Conservation (phyloP, 2,113 vertebrate species). For the Stictonetta naevosa region DNA sequence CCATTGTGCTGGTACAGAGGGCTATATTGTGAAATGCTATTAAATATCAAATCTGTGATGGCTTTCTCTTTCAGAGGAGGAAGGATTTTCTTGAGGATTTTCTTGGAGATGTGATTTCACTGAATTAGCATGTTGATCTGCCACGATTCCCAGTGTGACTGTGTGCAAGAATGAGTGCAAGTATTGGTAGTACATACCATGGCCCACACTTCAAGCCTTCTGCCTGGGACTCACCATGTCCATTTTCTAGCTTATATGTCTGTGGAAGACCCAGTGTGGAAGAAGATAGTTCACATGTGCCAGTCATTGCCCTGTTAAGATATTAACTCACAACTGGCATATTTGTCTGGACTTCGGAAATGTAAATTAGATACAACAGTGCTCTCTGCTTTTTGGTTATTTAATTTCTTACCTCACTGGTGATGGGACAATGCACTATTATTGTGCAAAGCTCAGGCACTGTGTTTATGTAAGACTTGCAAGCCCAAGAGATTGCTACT, state of each 20-base stretch:
- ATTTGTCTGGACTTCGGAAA: not conserved
- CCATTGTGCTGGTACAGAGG: not conserved
- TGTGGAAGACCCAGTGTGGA: not conserved
- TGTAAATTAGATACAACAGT: not conserved
- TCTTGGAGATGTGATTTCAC: not conserved
- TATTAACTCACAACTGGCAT: not conserved
- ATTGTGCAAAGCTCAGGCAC: not conserved
- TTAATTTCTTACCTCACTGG: not conserved
- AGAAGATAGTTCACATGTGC: not conserved
- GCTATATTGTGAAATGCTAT: not conserved
- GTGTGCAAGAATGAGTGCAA: not conserved
- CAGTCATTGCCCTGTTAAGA: not conserved
- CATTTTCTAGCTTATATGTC: not conserved
- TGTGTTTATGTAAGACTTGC: not conserved
- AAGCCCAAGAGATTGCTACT: not conserved
- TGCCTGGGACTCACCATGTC: not conserved
- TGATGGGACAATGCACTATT: not conserved
- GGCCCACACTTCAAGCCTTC: not conserved
- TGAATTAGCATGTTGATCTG: not conserved
- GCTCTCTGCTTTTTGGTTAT: not conserved
- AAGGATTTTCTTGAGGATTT: not conserved
- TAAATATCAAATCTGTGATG: not conserved
- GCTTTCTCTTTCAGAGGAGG: not conserved
- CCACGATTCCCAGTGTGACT: not conserved
- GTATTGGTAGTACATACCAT: not conserved